phyloP scores from a whole-genome alignment of 2,888 invertebrate species.

The Epiblema foenella region DNA sequence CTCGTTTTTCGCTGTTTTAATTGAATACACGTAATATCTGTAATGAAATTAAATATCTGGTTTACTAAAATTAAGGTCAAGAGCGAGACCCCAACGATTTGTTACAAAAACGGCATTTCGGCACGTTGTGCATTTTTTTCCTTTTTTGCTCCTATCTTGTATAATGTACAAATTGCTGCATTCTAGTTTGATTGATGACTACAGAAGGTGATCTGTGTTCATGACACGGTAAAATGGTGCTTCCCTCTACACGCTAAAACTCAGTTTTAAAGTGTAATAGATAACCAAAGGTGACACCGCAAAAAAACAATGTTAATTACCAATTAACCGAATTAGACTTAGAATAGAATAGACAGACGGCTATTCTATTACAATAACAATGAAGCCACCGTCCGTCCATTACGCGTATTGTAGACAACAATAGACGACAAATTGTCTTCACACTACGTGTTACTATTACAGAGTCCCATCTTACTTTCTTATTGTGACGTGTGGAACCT shows the following conservation, averaged over 20 bases:
- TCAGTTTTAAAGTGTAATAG: no score
- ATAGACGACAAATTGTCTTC: conserved; percentile 41
- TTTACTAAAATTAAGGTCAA: conserved; percentile 32
- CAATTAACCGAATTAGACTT: conserved; percentile 13
- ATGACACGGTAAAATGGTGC: no score
- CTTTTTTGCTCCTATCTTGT: not conserved
- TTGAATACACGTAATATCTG: conserved; percentile 20
- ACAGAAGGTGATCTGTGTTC: no score
- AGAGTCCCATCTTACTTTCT: conserved; percentile 5
- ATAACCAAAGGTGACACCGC: not conserved
- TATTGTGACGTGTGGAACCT: conserved; percentile 2
- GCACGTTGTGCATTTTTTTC: not conserved
- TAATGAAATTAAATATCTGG: conserved; percentile 14
- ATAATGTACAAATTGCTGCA: not conserved
- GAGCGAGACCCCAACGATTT: conserved; percentile 20
- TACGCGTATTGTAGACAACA: conserved; percentile 27
- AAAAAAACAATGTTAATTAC: not conserved
- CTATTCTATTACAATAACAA: conserved; percentile 34
- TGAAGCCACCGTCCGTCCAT: conserved; percentile 15
- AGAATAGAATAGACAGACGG: conserved; percentile 10
- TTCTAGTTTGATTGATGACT: not conserved
- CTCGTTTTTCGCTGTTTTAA: conserved; percentile 2
- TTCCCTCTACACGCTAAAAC: no score
- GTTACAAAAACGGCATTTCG: conserved; percentile 27
- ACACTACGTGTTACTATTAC: conserved; percentile 10